Percentiles rank a stretch among this genome's conserved stretches.
Conservation (phyloP, 2,113 vertebrate genomes). For the Sorex araneus region DNA sequence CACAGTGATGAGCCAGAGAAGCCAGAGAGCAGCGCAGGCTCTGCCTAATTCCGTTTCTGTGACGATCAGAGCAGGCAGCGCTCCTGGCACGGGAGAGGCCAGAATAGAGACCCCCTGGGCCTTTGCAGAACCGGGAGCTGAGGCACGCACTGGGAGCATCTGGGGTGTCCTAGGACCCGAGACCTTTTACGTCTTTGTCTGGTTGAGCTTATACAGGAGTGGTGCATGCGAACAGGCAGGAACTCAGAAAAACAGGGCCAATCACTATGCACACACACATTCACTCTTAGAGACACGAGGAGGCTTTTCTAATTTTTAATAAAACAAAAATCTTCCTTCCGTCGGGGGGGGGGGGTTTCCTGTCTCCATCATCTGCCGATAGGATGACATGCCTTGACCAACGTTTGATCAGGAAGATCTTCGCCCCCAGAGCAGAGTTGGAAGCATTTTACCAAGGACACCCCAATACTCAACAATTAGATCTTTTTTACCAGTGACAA, state of each 20-base stretch:
- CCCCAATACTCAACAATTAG: too few relatives aligned
- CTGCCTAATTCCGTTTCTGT: fast-evolving
- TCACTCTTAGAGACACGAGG: too few relatives aligned
- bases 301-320: not conserved
- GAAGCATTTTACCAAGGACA: not conserved
- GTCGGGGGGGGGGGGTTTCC: too few relatives aligned
- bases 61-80: not conserved
- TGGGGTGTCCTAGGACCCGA: not conserved
- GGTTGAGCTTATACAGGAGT: too few relatives aligned
- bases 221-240: not conserved
- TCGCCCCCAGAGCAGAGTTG: not conserved
- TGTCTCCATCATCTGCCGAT: not conserved
- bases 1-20: not conserved
- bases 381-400: not conserved
- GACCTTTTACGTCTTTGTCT: not conserved
- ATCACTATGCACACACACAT: too few relatives aligned
- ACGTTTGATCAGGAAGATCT: not conserved
- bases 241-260: too few relatives aligned
- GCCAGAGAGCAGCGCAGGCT: fast-evolving
- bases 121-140: not conserved
- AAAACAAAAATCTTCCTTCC: too few relatives aligned
- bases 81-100: fast-evolving
- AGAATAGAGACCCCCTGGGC: not conserved
- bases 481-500: too few relatives aligned
- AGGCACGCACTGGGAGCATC: not conserved